Conservation (phyloP, 2,797 vertebrate species). For the Hydrolagus colliei region DNA sequence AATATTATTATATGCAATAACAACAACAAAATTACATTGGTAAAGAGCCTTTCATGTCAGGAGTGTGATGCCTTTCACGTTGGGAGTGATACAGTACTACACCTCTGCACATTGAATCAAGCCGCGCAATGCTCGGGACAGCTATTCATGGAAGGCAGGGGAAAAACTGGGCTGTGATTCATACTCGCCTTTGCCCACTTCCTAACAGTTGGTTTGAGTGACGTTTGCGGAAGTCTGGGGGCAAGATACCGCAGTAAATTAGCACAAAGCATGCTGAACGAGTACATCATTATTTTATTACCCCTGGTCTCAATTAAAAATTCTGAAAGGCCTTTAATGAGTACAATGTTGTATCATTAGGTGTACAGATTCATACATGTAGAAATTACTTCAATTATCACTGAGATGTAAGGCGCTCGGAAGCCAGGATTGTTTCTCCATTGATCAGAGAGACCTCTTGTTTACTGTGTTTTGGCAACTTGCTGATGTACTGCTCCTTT, state of each 20-base stretch:
- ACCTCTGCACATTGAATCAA: too few species aligned
- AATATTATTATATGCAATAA: too few species aligned
- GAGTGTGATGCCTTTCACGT: too few species aligned
- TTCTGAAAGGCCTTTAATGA: neutral
- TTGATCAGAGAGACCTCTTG: conserved; percentile 70
- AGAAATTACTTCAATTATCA: conserved; percentile 34
- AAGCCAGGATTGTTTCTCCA: conserved; percentile 53
- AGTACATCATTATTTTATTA: neutral
- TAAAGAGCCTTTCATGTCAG: too few species aligned
- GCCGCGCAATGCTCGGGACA: too few species aligned
- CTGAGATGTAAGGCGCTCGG: conserved; percentile 58
- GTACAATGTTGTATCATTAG: conserved; percentile 22
- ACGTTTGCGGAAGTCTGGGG: neutral
- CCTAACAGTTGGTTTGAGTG: neutral
- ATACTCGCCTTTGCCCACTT: too few species aligned
- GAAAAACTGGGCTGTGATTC: too few species aligned
- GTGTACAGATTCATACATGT: neutral
- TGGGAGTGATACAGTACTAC: too few species aligned
- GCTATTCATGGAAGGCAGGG: too few species aligned
- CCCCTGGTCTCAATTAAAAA: neutral
- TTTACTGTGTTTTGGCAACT: conserved; percentile 79
- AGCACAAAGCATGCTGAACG: too few species aligned
- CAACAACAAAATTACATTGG: too few species aligned
- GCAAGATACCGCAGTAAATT: too few species aligned
- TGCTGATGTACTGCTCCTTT: conserved; percentile 69